Conservation (phyloP, 2,888 invertebrate genomes). For the Parnassius glacialis region DNA sequence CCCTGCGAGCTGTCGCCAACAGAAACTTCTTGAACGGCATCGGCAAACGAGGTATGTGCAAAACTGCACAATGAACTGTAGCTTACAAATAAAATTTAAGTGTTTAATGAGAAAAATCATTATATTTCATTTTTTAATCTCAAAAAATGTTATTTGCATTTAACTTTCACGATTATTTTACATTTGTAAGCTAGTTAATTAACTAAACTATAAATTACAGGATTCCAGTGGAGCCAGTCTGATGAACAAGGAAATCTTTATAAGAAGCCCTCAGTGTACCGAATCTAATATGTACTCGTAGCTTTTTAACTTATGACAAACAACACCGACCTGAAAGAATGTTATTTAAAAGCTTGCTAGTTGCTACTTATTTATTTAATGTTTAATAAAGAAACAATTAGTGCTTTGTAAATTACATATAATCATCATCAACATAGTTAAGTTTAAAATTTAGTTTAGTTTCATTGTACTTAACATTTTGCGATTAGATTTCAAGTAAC, state of each 20-base stretch:
- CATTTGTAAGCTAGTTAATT: neutral
- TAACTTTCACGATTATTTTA: too few species aligned
- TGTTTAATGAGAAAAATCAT: too few species aligned
- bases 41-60: slow-evolving; percentile 84
- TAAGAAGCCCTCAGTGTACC: slow-evolving; percentile 1
- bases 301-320: neutral
- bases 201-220: slow-evolving; percentile 42
- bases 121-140: too few species aligned
- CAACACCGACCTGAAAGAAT: neutral
- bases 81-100: too few species aligned
- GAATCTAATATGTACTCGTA: too few species aligned
- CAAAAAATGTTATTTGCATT: too few species aligned
- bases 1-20: slow-evolving; percentile 82
- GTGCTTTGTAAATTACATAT: neutral
- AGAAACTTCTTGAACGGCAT: slow-evolving; percentile 86
- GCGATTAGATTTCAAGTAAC: too few species aligned
- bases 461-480: too few species aligned
- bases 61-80: too few species aligned
- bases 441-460: too few species aligned
- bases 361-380: slow-evolving; percentile 1
- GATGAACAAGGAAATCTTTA: slow-evolving; percentile 38
- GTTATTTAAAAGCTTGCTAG: slow-evolving; percentile 4
- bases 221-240: slow-evolving; percentile 50
- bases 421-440: too few species aligned
- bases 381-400: neutral